phyloP scores from a whole-genome alignment of 2,113 vertebrate species.

The Sebastes schlegelii region DNA sequence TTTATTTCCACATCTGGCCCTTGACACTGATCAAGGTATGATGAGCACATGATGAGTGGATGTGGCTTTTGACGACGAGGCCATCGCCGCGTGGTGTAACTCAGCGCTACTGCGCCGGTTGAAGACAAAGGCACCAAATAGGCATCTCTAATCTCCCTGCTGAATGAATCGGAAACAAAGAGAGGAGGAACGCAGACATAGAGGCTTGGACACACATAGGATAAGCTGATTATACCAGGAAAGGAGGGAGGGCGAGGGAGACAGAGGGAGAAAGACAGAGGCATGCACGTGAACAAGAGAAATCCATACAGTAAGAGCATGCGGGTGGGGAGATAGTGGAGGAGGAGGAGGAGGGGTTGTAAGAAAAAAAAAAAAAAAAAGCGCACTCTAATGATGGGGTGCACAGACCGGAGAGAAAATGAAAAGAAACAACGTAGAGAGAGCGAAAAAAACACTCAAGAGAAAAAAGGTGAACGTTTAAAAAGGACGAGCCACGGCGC shows the following conservation, averaged over 20 bases:
- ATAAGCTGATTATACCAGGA: slow-evolving; percentile 84
- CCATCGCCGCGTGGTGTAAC: slow-evolving; percentile 56
- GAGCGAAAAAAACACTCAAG: slow-evolving; percentile 19
- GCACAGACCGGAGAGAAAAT: slow-evolving; percentile 60
- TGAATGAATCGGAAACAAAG: slow-evolving; percentile 85
- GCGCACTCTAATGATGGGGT: slow-evolving; percentile 62
- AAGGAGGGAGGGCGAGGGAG: slow-evolving; percentile 60
- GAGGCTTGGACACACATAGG: slow-evolving; percentile 82
- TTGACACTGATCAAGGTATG: slow-evolving; percentile 44
- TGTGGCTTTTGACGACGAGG: slow-evolving; percentile 42
- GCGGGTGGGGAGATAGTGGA: slow-evolving; percentile 25
- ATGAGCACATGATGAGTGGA: slow-evolving; percentile 49
- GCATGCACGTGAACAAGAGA: slow-evolving; percentile 59
- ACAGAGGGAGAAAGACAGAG: slow-evolving; percentile 51
- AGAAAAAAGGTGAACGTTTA: slow-evolving; percentile 40
- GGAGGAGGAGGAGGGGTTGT: slow-evolving; percentile 39
- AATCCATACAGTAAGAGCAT: slow-evolving; percentile 66
- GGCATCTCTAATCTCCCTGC: slow-evolving; percentile 85
- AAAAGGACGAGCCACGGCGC: slow-evolving; percentile 37
- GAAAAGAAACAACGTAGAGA: slow-evolving; percentile 49
- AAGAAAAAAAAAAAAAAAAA: slow-evolving; percentile 20
- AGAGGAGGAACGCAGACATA: slow-evolving; percentile 78
- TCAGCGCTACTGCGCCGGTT: slow-evolving; percentile 51
- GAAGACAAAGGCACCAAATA: slow-evolving; percentile 83
- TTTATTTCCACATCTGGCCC: slow-evolving; percentile 14